A percentile compares a stretch with the other conserved stretches of the same genome.
phyloP scores from a whole-genome alignment of 2,888 invertebrate species.

The Quadroppia sp. region DNA sequence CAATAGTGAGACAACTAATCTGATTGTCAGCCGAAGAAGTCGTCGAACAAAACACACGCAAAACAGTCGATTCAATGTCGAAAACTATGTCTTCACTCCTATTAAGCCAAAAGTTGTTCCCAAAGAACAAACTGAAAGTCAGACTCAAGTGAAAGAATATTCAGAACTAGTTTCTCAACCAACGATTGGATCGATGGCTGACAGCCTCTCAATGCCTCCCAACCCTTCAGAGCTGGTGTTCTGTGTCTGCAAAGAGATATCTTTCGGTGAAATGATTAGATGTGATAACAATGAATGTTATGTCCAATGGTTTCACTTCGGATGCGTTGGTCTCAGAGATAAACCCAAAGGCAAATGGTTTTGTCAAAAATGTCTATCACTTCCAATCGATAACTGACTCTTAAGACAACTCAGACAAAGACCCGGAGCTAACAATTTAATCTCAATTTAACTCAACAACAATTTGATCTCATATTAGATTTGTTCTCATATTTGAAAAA shows the following conservation, averaged over 20 bases:
- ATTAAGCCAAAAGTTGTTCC: constrained; percentile 39
- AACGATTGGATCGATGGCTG: neutral
- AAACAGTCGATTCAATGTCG: too few species aligned
- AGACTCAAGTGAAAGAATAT: constrained; percentile 4
- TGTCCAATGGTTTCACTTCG: constrained; percentile 89
- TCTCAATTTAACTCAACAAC: too few species aligned
- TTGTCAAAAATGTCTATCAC: constrained; percentile 90
- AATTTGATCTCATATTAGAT: too few species aligned
- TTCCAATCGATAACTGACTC: too few species aligned
- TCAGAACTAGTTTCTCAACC: neutral
- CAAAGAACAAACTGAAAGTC: constrained; percentile 27
- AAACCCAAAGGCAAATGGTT: constrained; percentile 95
- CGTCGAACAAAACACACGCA: too few species aligned
- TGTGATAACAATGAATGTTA: constrained; percentile 77
- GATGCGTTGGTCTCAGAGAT: constrained; percentile 80
- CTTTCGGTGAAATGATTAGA: constrained; percentile 94
- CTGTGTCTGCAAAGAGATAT: constrained; percentile 94
- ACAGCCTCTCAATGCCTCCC: constrained; percentile 61
- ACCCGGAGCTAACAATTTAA: too few species aligned
- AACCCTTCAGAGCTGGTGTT: constrained; percentile 98
- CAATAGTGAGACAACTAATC: too few species aligned
- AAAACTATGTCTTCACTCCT: too few species aligned
- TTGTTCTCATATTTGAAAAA: too few species aligned
- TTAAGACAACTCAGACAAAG: too few species aligned
- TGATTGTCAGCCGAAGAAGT: too few species aligned